These are phyloP conservation scores for Heteromyza rotundicornis DNA, from an alignment of 2,888 invertebrate species.

Conservation along the genomic window DNA sequence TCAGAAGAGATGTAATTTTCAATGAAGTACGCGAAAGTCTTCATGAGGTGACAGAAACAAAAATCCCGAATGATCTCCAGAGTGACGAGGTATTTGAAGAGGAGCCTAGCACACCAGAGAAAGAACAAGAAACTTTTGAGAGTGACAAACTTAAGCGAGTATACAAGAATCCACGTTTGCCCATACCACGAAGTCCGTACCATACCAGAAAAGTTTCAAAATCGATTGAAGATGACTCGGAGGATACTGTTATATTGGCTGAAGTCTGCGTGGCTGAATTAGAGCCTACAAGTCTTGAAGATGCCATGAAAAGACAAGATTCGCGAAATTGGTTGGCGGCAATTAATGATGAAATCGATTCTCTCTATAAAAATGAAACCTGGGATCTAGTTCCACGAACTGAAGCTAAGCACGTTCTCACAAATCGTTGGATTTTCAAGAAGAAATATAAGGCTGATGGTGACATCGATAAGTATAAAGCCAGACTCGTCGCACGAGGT, in stretches of 20 bases:
- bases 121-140: too few species aligned
- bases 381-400: slow-evolving; percentile 19
- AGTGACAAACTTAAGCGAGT: too few species aligned
- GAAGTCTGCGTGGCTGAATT: slow-evolving; percentile 15
- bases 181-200: slow-evolving; percentile 17
- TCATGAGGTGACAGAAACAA: too few species aligned
- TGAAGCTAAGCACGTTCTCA: slow-evolving; percentile 9
- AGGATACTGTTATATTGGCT: slow-evolving; percentile 1
- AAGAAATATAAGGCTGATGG: slow-evolving; percentile 10
- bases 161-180: slow-evolving; percentile 19
- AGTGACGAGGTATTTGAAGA: too few species aligned
- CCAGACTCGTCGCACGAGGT: slow-evolving; percentile 25
- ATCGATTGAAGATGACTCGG: slow-evolving; percentile 3
- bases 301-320: slow-evolving; percentile 20
- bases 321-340: slow-evolving; percentile 76
- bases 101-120: too few species aligned
- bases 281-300: slow-evolving; percentile 19
- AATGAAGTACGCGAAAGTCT: too few species aligned
- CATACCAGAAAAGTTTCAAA: slow-evolving; percentile 5
- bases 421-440: slow-evolving; percentile 29
- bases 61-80: too few species aligned
- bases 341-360: slow-evolving; percentile 80
- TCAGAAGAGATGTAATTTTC: too few species aligned
- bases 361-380: slow-evolving; percentile 20
- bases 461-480: slow-evolving; percentile 26